Conservation (phyloP, 2,888 invertebrate genomes). For the Eupithecia vulgata region DNA sequence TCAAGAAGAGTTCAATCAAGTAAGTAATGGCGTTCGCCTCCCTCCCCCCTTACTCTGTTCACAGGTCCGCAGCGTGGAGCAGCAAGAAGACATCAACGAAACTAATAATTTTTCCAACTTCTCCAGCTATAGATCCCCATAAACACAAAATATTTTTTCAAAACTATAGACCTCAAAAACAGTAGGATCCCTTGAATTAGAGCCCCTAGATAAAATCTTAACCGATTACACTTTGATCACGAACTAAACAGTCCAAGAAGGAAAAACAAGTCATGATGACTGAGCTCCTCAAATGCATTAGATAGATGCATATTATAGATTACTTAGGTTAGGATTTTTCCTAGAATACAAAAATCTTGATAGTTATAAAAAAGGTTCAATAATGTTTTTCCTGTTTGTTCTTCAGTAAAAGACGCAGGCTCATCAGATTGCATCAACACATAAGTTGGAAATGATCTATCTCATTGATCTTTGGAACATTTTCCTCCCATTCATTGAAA, state of each 20-base stretch:
- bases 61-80: conserved; percentile 53
- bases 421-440: background rate
- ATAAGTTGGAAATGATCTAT: conserved; percentile 1
- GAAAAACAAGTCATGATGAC: background rate
- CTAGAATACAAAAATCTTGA: background rate
- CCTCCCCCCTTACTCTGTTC: conserved; percentile 58
- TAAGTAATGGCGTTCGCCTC: conserved; percentile 69
- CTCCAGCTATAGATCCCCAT: background rate
- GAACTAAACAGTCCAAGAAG: background rate
- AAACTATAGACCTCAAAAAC: background rate
- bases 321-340: conserved; percentile 3
- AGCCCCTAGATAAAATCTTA: background rate
- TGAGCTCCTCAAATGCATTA: background rate
- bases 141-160: background rate
- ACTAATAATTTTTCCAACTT: background rate
- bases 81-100: background rate
- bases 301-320: background rate
- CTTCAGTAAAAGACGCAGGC: background rate
- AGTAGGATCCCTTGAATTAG: background rate
- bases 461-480: conserved; percentile 18
- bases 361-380: background rate
- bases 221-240: background rate
- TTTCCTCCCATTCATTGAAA: background rate
- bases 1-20: conserved; percentile 81
- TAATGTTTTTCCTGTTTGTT: conserved; percentile 8